Base-by-base conservation (phyloP, 2,888 invertebrate species). In the Chrysolina americana region DNA sequence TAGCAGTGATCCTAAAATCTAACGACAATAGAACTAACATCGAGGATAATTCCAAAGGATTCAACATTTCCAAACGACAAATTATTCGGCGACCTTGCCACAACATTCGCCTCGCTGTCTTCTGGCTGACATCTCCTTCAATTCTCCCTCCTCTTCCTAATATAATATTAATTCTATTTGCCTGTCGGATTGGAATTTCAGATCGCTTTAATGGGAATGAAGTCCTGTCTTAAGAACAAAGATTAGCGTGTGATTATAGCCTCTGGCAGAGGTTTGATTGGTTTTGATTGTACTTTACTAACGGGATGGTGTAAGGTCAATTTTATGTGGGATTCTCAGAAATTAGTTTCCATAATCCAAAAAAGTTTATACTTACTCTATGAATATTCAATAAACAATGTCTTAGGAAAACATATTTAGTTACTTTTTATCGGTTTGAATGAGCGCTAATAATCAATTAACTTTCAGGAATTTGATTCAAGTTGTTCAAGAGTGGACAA, bases 101-200 rank as follows among this genome's bases (percentile, higher is more conserved):
- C 36, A 36, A 36, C 6, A 36, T 53, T 53, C 13, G 17, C 53
- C 19, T 11, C 53, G 53, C 10, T 21, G 53, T 21, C 21, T 53
- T 53, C 21, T 2, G 19, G 53, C 19, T 19, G 53, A 9, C 53
- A 53, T 53, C 53, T 53, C 21, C 15, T 11, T 53, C 53, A 21
- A 53, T 53, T 11, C 53, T 13, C 21, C 21, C 11, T 53, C 6
- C 53, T 53, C 21, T 4, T 53, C 21, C 4, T 53, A 4, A 53
- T 53, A 19, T 53, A 53, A 21, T 53, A 53, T 53, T 53, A 53
- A 53, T 21, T 53, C 21, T 23, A 53, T 53, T 23, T 53, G 23
- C 53, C 21, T 53, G 53, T 23, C 53, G 53, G 21, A 21, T 53
- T 53, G 13, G 53, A 53, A 53, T 53, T 21, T 53, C 23, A 19